Evolutionary conservation across 2,888 invertebrate species (phyloP), one percentile per base, ranked within the genome.

Genomic region (Hyposoter didymator): DNA sequence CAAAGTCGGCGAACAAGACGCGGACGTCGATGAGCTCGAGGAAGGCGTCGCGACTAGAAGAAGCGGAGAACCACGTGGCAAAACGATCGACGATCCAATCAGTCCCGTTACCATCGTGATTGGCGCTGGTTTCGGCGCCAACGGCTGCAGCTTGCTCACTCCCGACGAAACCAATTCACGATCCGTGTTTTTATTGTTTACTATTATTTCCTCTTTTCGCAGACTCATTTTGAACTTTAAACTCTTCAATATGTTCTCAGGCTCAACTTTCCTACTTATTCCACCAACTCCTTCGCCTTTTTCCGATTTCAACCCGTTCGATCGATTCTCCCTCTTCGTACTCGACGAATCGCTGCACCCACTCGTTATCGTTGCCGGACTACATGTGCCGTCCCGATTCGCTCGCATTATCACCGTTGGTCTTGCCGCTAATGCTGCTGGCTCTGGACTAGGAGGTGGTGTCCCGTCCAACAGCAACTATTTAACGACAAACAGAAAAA

Each of bases 401-500:
- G 97, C 98, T 89, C 96, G 96, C 97, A 98, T 98, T 89, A 98
- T 98, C 88, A 98, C 98, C 14, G 98, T 97, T 45, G 96, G 95
- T 76, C 95, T 94, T 73, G 94, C 90, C 5, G 28, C 47, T n/a
- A 32, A 10, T 75, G 94, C 90, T 32, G 66, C 35, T 43, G 92
- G 91, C 93, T 90, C 95, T 8, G 95, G 95, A 87, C 94, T 94
- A 6, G 94, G 92, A 28, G 96, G 96, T 66, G 96, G 96, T 85
- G 94, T 94, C 35, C 95, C 95, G 88, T 95, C 94, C 86, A 95
- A 93, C 81, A 95, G 94, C 22, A 92, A 88, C 92, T 93, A 89
- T 93, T 89, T 64, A 89, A 90, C 3, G 79, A 19, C 17, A 81
- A 59, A 74, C 19, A 47, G 49, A 47, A 35, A n/a, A 75, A 55